phyloP scores from a whole-genome alignment of 2,888 invertebrate species.

The Drosophila phalerata region DNA sequence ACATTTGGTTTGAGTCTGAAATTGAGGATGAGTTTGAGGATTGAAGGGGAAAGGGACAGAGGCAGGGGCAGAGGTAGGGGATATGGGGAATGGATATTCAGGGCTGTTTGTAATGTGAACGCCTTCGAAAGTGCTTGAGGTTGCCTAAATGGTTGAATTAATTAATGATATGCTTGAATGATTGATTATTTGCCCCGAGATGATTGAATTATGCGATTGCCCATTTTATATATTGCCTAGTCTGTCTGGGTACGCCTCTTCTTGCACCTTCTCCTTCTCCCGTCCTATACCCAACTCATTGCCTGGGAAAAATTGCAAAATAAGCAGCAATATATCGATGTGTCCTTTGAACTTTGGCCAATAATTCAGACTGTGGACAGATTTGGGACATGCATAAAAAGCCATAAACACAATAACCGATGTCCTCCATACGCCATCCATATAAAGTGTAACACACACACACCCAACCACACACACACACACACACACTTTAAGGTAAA shows the following conservation, averaged over 20 bases:
- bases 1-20: background rate
- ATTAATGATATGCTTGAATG: slow-evolving; percentile 75
- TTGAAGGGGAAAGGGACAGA: background rate
- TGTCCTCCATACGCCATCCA: slow-evolving; percentile 16
- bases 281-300: slow-evolving; percentile 7
- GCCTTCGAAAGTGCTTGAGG: slow-evolving; percentile 57
- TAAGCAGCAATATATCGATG: slow-evolving; percentile 38
- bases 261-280: background rate
- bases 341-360: slow-evolving; percentile 72
- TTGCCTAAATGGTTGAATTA: slow-evolving; percentile 73
- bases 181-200: slow-evolving; percentile 69
- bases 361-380: slow-evolving; percentile 67
- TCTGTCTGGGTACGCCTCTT: slow-evolving; percentile 2
- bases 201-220: slow-evolving; percentile 73
- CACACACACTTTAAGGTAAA: slow-evolving; percentile 6
- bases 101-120: slow-evolving; percentile 21
- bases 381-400: slow-evolving; percentile 62
- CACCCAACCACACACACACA: slow-evolving; percentile 10
- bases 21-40: slow-evolving; percentile 11
- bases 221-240: slow-evolving; percentile 39
- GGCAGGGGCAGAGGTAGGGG: no score
- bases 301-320: slow-evolving; percentile 34
- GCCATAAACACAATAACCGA: slow-evolving; percentile 72
- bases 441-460: slow-evolving; percentile 8
- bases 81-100: background rate